phyloP scores from a whole-genome alignment of 2,888 invertebrate species.

The Aleiodes alternator region DNA sequence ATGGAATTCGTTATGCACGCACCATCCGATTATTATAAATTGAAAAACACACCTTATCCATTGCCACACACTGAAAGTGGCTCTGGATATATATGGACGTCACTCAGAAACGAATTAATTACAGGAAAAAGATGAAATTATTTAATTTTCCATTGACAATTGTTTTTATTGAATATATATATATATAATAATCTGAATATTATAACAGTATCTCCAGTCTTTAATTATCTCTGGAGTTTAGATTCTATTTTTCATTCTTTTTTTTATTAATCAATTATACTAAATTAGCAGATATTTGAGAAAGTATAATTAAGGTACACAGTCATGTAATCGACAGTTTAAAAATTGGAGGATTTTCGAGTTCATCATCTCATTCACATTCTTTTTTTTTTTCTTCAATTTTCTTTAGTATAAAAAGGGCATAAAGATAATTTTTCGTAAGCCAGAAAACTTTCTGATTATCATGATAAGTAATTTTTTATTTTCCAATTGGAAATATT shows the following conservation, averaged over 20 bases:
- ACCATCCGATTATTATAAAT: constrained; percentile 92
- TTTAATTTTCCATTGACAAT: constrained; percentile 2
- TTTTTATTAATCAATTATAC: not conserved
- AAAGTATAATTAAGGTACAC: constrained; percentile 31
- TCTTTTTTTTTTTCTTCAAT: not conserved
- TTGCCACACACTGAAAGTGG: constrained; percentile 73
- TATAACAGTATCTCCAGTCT: constrained; percentile 30
- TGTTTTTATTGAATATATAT: constrained; percentile 27
- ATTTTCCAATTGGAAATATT: too few species aligned
- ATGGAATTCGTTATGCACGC: constrained; percentile 96
- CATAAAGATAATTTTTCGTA: not conserved
- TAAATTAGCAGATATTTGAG: constrained; percentile 23
- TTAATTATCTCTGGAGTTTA: constrained; percentile 15
- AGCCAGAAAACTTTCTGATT: not conserved
- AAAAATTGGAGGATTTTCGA: constrained; percentile 17
- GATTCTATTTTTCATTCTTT: not conserved
- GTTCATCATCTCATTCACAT: not conserved
- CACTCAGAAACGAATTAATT: constrained; percentile 66
- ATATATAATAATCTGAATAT: constrained; percentile 39
- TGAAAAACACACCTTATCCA: constrained; percentile 86
- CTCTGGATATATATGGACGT: constrained; percentile 71
- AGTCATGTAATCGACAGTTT: constrained; percentile 25
- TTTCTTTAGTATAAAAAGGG: not conserved
- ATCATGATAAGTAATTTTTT: too few species aligned
- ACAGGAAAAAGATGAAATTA: constrained; percentile 30